A percentile compares a stretch with the other conserved stretches of the same genome.
phyloP scores from a whole-genome alignment of 2,888 invertebrate genomes.

The Bombylius discolor region DNA sequence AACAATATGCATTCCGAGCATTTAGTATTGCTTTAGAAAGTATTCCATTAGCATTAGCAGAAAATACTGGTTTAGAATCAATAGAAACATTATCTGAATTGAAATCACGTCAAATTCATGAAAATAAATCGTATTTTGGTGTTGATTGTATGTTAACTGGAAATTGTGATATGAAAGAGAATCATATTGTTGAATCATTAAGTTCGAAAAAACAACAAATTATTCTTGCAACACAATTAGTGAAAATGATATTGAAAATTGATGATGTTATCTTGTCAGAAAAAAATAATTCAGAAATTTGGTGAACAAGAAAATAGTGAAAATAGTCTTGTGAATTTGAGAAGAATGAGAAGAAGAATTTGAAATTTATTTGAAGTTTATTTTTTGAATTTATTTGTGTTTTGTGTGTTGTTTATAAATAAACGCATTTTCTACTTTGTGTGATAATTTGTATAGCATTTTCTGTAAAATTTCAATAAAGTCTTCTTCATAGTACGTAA shows the following conservation, averaged over 20 bases:
- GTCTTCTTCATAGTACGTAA: too few relatives aligned
- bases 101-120: constrained; percentile 74
- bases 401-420: too few relatives aligned
- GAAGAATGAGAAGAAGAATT: too few relatives aligned
- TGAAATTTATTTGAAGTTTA: too few relatives aligned
- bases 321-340: too few relatives aligned
- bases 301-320: too few relatives aligned
- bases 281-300: too few relatives aligned
- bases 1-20: constrained; percentile 93
- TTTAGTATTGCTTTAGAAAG: constrained; percentile 93
- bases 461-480: too few relatives aligned
- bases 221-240: constrained; percentile 89
- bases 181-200: constrained; percentile 93
- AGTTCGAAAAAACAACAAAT: constrained; percentile 96
- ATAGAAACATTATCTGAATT: constrained; percentile 84
- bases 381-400: too few relatives aligned
- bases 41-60: constrained; percentile 89
- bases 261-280: constrained; percentile 60
- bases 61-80: constrained; percentile 88
- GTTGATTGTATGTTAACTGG: constrained; percentile 89
- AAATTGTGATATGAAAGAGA: constrained; percentile 75
- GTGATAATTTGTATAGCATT: too few relatives aligned
- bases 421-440: too few relatives aligned
- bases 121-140: constrained; percentile 76
- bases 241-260: constrained; percentile 99